These are phyloP conservation scores for Charina bottae DNA, from an alignment of 2,113 vertebrate species.

Conservation along the genomic window DNA sequence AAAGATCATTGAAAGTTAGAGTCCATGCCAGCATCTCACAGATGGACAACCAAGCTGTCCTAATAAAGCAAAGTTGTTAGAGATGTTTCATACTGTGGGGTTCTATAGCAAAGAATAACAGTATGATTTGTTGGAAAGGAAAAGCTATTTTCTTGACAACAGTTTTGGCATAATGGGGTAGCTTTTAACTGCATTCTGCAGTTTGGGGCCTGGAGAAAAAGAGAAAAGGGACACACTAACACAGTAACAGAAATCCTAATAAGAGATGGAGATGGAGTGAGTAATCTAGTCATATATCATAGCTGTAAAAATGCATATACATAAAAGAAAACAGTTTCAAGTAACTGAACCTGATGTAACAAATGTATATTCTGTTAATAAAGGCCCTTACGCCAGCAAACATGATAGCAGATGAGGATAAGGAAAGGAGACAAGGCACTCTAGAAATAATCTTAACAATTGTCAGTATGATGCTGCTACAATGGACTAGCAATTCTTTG, in stretches of 20 bases:
- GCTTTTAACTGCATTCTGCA: slow-evolving; percentile 27
- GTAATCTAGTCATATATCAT: slow-evolving; percentile 42
- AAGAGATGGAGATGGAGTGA: slow-evolving; percentile 42
- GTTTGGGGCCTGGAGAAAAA: slow-evolving; percentile 13
- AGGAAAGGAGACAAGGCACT: background rate
- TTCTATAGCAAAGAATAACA: slow-evolving; percentile 27
- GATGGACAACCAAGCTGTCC: slow-evolving; percentile 55
- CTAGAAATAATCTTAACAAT: background rate
- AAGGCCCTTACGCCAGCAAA: background rate
- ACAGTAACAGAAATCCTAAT: slow-evolving; percentile 50
- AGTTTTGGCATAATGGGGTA: slow-evolving; percentile 7
- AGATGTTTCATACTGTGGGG: background rate
- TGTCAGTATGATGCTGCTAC: background rate
- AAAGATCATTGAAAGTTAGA: slow-evolving; percentile 1
- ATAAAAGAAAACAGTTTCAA: background rate
- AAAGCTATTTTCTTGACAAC: slow-evolving; percentile 36
- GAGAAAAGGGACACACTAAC: slow-evolving; percentile 15
- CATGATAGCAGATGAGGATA: background rate
- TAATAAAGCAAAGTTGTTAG: slow-evolving; percentile 51
- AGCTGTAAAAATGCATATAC: background rate
- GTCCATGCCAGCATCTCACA: slow-evolving; percentile 39
- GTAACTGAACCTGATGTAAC: slow-evolving; percentile 30
- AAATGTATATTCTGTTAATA: background rate
- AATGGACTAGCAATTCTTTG: background rate
- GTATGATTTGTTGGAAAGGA: slow-evolving; percentile 48